Conservation (phyloP, 2,888 invertebrate species). For the Limenitis camilla region DNA sequence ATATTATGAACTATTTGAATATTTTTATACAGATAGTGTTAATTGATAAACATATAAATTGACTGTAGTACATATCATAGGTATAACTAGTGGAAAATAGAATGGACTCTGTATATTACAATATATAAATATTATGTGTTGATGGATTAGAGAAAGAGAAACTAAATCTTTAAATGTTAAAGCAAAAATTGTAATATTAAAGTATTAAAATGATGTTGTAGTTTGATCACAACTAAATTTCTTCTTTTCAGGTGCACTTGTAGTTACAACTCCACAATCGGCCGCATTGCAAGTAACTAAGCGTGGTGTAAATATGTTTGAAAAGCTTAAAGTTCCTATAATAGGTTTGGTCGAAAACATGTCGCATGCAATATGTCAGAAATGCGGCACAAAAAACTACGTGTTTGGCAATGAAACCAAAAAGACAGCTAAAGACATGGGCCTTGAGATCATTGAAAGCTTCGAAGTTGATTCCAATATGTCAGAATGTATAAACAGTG, state of each 20-base stretch:
- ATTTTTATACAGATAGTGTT: no score
- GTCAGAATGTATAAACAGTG: slow-evolving; percentile 80
- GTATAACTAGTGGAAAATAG: no score
- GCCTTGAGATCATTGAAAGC: slow-evolving; percentile 79
- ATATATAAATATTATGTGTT: no score
- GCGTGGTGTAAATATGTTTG: slow-evolving; percentile 91
- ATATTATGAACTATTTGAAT: no score
- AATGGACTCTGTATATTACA: no score
- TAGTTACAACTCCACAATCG: slow-evolving; percentile 94
- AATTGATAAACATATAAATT: no score
- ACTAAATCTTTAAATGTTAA: no score
- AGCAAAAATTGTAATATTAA: no score
- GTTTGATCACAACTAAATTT: no score
- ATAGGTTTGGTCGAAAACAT: slow-evolving; percentile 95
- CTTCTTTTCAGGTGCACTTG: slow-evolving; percentile 78
- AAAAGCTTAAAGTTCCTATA: slow-evolving; percentile 86
- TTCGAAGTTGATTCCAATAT: slow-evolving; percentile 83
- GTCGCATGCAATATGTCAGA: slow-evolving; percentile 84
- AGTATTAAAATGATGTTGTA: no score
- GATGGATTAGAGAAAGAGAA: no score
- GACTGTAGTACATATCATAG: no score
- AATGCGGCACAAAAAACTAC: slow-evolving; percentile 82
- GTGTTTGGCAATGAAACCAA: slow-evolving; percentile 82
- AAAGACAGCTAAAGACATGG: slow-evolving; percentile 77
- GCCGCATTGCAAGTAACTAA: slow-evolving; percentile 90